Base-by-base conservation (phyloP, 2,888 invertebrate species). In the Meghimatium bilineatum region DNA sequence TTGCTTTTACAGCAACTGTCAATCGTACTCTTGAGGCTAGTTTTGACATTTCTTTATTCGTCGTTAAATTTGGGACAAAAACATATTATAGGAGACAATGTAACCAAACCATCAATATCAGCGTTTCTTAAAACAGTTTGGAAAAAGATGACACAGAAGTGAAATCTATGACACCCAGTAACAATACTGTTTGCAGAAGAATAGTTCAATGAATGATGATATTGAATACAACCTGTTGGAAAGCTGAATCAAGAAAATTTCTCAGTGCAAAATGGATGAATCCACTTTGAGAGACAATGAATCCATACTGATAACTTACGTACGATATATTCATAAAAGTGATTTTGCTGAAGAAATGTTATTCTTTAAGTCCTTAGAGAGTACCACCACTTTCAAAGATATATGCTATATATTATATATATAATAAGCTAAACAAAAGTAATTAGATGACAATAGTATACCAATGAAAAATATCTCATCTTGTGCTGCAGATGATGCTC, bases 201-300 rank as follows among this genome's bases (percentile, higher is more conserved):
- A 44, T 12, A 44, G 44, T 12, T 5, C 5, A 44, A 44, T 44
- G 44, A 44, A 12, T 44, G 44, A 14, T 1, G 32, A 69, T 32
- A 32, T 29, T 69, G 23, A 34, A 44, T 44, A 44, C 44, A 44
- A 44, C 44, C 12, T 44, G 44, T 44, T 44, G 12, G 12, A 44
- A 44, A 44, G 44, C 44, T 44, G 44, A 44, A 36, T 34, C 0
- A 10, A 69, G 36, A 36, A 69, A 69, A 69, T 34, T 34, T 29
- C 29, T n/a, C 34, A 34, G 20, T 32, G 20, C 32, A 8, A 20
- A n/a, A 34, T 71, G 38, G 38, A 71, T 38, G 71, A 71, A 71
- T 71, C 71, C 23, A 38, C 38, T 71, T 14, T 71, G 23, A 71
- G 71, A 71, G 71, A 71, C 38, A 71, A 38, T 26, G 71, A 71